phyloP scores from a whole-genome alignment of 2,797 vertebrate species.

The Steatocranus sp. region DNA sequence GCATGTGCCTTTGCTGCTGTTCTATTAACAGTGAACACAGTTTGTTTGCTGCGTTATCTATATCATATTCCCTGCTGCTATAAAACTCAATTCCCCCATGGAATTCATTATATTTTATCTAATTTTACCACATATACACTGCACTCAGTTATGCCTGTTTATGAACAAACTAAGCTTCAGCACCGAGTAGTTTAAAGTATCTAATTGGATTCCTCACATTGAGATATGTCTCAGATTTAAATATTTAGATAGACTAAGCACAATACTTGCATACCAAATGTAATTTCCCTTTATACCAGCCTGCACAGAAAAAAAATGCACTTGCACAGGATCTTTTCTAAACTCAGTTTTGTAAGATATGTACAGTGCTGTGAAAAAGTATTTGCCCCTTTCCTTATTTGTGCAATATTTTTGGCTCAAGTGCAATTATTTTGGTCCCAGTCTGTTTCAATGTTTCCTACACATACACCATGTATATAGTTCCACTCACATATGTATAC shows the following conservation, averaged over 20 bases:
- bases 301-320: neutral
- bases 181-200: neutral
- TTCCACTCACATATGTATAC: too few relatives aligned
- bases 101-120: constrained; percentile 17
- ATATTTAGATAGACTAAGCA: neutral
- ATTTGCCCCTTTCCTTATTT: neutral
- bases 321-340: neutral
- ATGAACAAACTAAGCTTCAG: neutral
- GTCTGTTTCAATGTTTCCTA: too few relatives aligned
- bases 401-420: too few relatives aligned
- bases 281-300: neutral
- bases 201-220: neutral
- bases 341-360: neutral
- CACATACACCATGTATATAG: too few relatives aligned
- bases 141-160: neutral
- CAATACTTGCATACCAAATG: neutral
- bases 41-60: constrained; percentile 14
- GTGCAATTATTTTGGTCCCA: too few relatives aligned
- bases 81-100: neutral
- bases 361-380: neutral
- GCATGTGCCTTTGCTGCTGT: neutral
- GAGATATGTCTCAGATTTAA: neutral
- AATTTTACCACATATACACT: neutral
- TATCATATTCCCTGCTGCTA: neutral
- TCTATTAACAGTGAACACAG: neutral